Conservation (phyloP, 2,888 invertebrate genomes). For the Drosophila dives region DNA sequence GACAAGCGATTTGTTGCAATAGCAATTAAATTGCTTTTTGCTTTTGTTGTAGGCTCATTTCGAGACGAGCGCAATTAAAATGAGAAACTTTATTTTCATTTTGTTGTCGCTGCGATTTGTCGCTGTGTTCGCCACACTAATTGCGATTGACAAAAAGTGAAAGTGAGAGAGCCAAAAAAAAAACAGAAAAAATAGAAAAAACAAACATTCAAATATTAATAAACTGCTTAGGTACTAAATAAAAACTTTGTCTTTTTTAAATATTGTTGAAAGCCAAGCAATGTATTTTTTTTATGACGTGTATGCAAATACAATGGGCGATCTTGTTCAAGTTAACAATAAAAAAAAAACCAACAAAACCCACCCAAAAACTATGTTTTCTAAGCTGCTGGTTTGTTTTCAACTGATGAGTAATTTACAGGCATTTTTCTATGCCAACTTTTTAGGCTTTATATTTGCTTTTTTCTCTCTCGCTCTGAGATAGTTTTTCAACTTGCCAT, state of each 20-base stretch:
- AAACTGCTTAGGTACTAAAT: slow-evolving; percentile 41
- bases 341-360: not conserved
- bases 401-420: slow-evolving; percentile 58
- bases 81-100: slow-evolving; percentile 63
- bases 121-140: slow-evolving; percentile 44
- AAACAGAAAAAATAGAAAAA: not conserved
- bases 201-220: slow-evolving; percentile 42
- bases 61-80: slow-evolving; percentile 64
- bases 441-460: slow-evolving; percentile 20
- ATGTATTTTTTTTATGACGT: slow-evolving; percentile 26
- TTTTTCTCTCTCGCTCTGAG: slow-evolving; percentile 10
- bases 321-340: not conserved
- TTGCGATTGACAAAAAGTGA: slow-evolving; percentile 76
- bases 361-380: slow-evolving; percentile 9
- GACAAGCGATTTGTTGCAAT: slow-evolving; percentile 32
- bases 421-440: slow-evolving; percentile 52
- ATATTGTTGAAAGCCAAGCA: not conserved
- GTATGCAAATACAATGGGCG: slow-evolving; percentile 26
- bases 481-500: slow-evolving; percentile 62
- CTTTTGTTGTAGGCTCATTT: slow-evolving; percentile 48
- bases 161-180: slow-evolving; percentile 38
- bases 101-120: slow-evolving; percentile 30
- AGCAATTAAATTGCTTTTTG: slow-evolving; percentile 51
- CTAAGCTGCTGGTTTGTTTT: slow-evolving; percentile 25
- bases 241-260: slow-evolving; percentile 1